These are phyloP conservation scores for Aphidius gifuensis DNA, from an alignment of 1,140 invertebrate species.

Conservation along the genomic window DNA sequence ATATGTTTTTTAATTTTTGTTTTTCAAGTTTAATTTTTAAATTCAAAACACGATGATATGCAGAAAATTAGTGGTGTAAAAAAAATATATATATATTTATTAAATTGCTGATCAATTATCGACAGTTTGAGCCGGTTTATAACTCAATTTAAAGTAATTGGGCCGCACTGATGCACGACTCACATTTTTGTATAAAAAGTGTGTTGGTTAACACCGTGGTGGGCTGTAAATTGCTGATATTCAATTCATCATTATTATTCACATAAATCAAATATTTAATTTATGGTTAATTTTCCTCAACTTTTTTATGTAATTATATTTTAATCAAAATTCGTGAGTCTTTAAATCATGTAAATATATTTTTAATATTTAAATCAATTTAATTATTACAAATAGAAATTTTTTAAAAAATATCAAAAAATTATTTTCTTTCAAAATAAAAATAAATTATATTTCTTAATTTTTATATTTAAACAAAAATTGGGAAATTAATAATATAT, in stretches of 20 bases:
- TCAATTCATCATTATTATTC: slow-evolving; percentile 16
- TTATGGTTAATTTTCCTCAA: neutral
- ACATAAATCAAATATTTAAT: neutral
- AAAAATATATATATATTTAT: slow-evolving; percentile 37
- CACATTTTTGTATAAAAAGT: neutral
- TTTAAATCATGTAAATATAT: too few species aligned
- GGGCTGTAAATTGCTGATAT: slow-evolving; percentile 35
- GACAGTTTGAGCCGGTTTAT: slow-evolving; percentile 48
- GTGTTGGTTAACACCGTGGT: slow-evolving; percentile 35
- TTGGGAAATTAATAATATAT: too few species aligned
- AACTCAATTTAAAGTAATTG: slow-evolving; percentile 50
- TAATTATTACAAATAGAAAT: too few species aligned
- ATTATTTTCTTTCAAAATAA: too few species aligned
- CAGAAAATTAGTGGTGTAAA: slow-evolving; percentile 4
- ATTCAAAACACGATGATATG: slow-evolving; percentile 14
- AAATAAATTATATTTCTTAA: too few species aligned
- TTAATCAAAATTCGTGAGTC: too few species aligned
- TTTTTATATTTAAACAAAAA: too few species aligned
- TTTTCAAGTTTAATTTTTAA: neutral
- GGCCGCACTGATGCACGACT: slow-evolving; percentile 31
- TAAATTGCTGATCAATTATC: slow-evolving; percentile 44
- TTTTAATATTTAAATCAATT: too few species aligned
- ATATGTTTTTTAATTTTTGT: neutral
- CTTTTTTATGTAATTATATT: neutral
- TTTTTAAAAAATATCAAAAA: too few species aligned